Base-by-base conservation (phyloP, 2,797 vertebrate genomes). In the Mus minutoides region DNA sequence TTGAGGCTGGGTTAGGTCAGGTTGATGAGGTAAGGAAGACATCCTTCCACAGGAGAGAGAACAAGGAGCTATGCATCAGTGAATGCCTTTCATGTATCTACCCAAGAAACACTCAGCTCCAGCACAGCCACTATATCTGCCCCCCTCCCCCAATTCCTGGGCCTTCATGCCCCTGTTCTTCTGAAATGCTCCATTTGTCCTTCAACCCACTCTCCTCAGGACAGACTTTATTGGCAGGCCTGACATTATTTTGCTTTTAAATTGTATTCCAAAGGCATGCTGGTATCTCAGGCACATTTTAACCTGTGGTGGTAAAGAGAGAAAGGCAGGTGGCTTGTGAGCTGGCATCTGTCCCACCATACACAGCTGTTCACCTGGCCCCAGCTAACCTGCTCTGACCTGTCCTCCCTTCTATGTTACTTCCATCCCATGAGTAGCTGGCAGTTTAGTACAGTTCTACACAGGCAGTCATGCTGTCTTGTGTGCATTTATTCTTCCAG, bases 171-270 rank as follows among this genome's bases (percentile, higher is more conserved):
- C 21, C 56, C 46, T 17, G 12, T 37, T 40, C 67, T 31, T 43
- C 64, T 0, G 46, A 34, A 49, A 9, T 0, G 29, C 21, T 46
- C 31, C 60, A 52, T 37, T 13, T 1, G 1, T 60, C 90, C 29
- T 67, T 80, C n/a, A 85, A 52, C 43, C 11, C 10, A 37, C 14
- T 54, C 6, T 0, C 54, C 75, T 89, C 9, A 0, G 56, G 52
- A 94, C 83, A 91, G 34, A 90, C n/a, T 69, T 22, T 60, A 90
- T 52, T 37, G 71, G 83, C 88, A 76, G 52, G 37, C 0, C 29
- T 40, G 37, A 52, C 69, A 87, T 54, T 90, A 76, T 73, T 83
- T 83, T 83, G 31, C 29, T 90, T 79, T 90, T 77, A 24, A 77
- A 54, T 22, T 13, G 0, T 78, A 34, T 56, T 64, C 31, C 52